These are phyloP conservation scores for Tor tambroides DNA, from an alignment of 2,113 vertebrate species.

Conservation along the genomic window DNA sequence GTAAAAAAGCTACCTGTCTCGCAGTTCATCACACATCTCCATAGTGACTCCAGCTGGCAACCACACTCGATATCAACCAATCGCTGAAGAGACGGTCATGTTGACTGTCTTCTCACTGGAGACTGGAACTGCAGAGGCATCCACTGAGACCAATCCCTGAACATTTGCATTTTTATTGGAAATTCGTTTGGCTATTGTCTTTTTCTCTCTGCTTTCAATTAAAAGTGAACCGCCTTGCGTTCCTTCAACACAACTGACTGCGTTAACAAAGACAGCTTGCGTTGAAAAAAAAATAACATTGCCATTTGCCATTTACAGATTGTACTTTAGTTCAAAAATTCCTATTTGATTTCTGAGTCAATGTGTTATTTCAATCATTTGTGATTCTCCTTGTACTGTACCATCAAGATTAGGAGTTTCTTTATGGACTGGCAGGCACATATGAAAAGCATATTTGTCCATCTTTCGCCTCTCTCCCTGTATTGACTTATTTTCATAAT, in stretches of 20 bases:
- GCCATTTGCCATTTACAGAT: conserved; percentile 61
- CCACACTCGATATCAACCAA: conserved; percentile 49
- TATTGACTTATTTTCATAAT: conserved; percentile 75
- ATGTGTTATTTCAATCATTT: conserved; percentile 71
- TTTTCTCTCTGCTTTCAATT: conserved; percentile 64
- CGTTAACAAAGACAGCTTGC: conserved; percentile 61
- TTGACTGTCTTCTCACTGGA: conserved; percentile 55
- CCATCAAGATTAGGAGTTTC: conserved; percentile 71
- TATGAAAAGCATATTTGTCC: conserved; percentile 49
- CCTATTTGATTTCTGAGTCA: conserved; percentile 72
- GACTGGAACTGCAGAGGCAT: conserved; percentile 61
- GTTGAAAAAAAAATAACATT: conserved; percentile 47
- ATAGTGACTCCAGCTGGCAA: conserved; percentile 47
- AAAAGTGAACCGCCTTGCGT: conserved; percentile 63
- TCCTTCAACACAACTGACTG: conserved; percentile 62
- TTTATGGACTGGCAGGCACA: conserved; percentile 38
- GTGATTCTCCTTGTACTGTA: conserved; percentile 80
- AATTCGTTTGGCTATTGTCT: conserved; percentile 63
- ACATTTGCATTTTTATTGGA: conserved; percentile 71
- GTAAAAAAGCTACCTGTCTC: conserved; percentile 34
- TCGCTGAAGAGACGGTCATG: conserved; percentile 44
- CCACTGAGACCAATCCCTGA: conserved; percentile 67
- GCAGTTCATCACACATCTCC: conserved; percentile 45
- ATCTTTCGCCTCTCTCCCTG: conserved; percentile 71
- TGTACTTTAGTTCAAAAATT: conserved; percentile 73